Evolutionary conservation across 2,113 vertebrate species (phyloP), one percentile per base, ranked within the genome.

Genomic region (Actenoides lindsayi): DNA sequence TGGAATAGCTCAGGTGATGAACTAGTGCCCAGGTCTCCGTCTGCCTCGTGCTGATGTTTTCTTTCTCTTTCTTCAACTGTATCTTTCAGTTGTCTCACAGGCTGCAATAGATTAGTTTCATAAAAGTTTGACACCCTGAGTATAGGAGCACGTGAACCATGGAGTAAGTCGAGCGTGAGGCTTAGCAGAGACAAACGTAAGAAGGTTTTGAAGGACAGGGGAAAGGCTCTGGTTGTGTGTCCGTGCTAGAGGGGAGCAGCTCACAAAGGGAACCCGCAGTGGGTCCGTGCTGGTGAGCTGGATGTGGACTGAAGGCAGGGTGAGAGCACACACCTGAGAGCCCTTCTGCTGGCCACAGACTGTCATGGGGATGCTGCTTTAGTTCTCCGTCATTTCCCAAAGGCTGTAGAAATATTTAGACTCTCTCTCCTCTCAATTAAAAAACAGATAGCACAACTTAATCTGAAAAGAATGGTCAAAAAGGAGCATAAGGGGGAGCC

Each of bases 1-100:
- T 96, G 97, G 93, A 97, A 73, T n/a, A 63, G 90, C 92, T 97
- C 98, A 98, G 98, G 97, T 97, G 97, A 90, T 92, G 97, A 95
- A 96, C 92, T 86, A 48, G 83, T 74, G 80, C 74, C 95, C 94
- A 70, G 77, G 84, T 78, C 70, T 79, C 76, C 1, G 0, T 81
- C 53, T 93, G 95, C 74, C 96, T 95, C 57, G n/a, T 76, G 92
- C 83, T 94, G 90, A 28, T 67, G 73, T 92, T 94, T 95, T 90
- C 90, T 90, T 78, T 17, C 33, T 69, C 60, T 86, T n/a, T 64
- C 84, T 91, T 84, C 92, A 62, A 10, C 77, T 92, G 93, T 78
- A 62, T 92, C 89, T 33, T 86, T 86, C 51, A 19, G 17, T 54
- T 70, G 62, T 51, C 91, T 86, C 86, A 5, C 30, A 2, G 60